Evolutionary conservation across 2,888 invertebrate genomes (phyloP).

Genomic region (Tanytarsus gracilentus): DNA sequence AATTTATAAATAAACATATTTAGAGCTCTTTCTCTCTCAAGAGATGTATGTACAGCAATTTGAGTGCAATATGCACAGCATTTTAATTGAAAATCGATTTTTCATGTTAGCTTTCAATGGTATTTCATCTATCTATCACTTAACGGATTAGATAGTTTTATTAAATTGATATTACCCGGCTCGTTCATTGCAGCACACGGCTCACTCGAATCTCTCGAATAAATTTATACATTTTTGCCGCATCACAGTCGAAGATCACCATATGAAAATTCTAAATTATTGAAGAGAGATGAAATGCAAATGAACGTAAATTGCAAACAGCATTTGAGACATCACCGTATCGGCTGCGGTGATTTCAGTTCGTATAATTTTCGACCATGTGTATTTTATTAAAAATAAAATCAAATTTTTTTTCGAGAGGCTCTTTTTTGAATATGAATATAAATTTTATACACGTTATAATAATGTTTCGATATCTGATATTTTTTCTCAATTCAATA

Average conservation of each 20-base stretch:
- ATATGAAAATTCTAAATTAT: background rate
- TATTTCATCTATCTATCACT: constrained; percentile 24
- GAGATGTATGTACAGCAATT: background rate
- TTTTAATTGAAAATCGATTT: constrained; percentile 18
- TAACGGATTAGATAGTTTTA: constrained; percentile 23
- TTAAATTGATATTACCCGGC: constrained; percentile 9
- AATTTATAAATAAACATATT: constrained; percentile 14
- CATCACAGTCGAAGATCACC: too few species aligned
- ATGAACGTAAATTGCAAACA: background rate
- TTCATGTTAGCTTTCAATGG: constrained; percentile 6
- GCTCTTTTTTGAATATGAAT: too few species aligned
- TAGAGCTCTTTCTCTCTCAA: background rate
- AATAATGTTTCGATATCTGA: too few species aligned
- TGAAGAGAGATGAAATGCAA: constrained; percentile 9
- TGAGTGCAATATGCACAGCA: too few species aligned
- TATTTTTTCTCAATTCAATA: constrained; percentile 4
- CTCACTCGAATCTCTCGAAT: background rate
- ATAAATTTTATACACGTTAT: too few species aligned
- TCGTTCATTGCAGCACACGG: background rate
- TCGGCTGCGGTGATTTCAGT: too few species aligned
- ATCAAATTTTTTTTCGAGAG: too few species aligned
- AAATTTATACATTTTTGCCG: background rate
- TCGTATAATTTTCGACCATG: too few species aligned
- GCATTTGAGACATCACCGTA: background rate
- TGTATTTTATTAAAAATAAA: too few species aligned